Base-by-base conservation (phyloP, 2,888 invertebrate genomes). In the Lepidochitona cinerea region DNA sequence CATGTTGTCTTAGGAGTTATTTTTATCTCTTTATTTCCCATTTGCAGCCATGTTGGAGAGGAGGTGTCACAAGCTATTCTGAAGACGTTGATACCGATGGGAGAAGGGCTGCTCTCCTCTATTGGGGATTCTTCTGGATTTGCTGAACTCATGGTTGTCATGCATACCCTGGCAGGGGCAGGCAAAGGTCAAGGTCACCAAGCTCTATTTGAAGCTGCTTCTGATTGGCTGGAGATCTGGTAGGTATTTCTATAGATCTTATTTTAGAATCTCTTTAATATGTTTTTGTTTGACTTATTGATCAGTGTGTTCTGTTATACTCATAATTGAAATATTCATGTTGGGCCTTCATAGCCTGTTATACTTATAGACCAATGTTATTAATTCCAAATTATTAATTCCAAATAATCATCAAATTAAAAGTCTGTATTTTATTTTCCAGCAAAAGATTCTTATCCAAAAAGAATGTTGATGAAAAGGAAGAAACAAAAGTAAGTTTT, bases 111-210 rank as follows among this genome's bases (percentile, higher is more conserved):
- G 73, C 90, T 95, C 26, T 93, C 86, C 26, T 93, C 94, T 0
- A 89, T 93, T 0, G 91, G 93, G 65, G 94, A 95, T 86, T 94
- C 94, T 0, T 92, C 92, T n/a, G 94, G 94, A n/a, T 95, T 96
- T 87, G 93, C 94, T 0, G 95, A 95, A 85, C 91, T 96, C 7
- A 93, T 96, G 92, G 92, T 93, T 74, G 94, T 95, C 4, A 95
- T 96, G 95, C 94, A 94, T 1, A 95, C 94, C 67, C 89, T 98
- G 79, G 97, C 97, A 0, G 96, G 96, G 89, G 95, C 96, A 29
- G 95, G 96, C 29, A 93, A 94, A 4, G 96, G 96, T 35, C 92
- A 93, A 65, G 96, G 97, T 0, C 97, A 98, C 88, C 92, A 93
- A 1, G 93, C 94, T 35, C 91, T 98, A 26, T 96, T 97, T 89